phyloP scores from a whole-genome alignment of 1,140 invertebrate species.

The Lucilia sericata region DNA sequence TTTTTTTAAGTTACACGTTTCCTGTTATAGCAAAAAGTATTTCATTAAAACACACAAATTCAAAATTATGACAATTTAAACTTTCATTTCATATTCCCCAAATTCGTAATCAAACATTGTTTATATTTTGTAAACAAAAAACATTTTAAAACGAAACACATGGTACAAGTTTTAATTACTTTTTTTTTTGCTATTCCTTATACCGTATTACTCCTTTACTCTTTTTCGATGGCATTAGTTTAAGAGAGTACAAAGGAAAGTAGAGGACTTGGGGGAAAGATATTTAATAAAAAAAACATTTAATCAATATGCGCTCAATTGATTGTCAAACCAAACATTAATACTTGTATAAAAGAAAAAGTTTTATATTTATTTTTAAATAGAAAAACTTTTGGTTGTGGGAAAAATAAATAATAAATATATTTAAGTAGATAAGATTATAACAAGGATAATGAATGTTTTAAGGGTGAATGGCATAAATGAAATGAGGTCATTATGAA shows the following conservation, averaged over 20 bases:
- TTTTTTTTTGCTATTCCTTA: background rate
- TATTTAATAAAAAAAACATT: background rate
- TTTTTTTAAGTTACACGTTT: no score
- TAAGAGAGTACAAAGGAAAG: background rate
- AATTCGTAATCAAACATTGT: background rate
- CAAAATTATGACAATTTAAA: background rate
- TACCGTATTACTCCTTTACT: background rate
- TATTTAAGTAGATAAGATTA: no score
- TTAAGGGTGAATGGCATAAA: no score
- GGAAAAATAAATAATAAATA: no score
- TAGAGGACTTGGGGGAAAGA: background rate
- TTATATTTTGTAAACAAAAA: background rate
- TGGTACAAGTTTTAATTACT: background rate
- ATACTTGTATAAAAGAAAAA: no score
- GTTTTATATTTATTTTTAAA: no score
- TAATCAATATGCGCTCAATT: constrained; percentile 30
- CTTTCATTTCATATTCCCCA: background rate
- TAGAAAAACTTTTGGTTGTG: no score
- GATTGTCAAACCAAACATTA: background rate
- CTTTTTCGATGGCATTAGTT: background rate
- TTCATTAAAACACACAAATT: no score
- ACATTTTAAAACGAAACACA: background rate
- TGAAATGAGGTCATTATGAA: no score
- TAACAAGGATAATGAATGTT: no score
- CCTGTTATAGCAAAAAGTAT: no score